Base-by-base conservation (phyloP, 2,888 invertebrate genomes). In the Ochropacha duplaris region DNA sequence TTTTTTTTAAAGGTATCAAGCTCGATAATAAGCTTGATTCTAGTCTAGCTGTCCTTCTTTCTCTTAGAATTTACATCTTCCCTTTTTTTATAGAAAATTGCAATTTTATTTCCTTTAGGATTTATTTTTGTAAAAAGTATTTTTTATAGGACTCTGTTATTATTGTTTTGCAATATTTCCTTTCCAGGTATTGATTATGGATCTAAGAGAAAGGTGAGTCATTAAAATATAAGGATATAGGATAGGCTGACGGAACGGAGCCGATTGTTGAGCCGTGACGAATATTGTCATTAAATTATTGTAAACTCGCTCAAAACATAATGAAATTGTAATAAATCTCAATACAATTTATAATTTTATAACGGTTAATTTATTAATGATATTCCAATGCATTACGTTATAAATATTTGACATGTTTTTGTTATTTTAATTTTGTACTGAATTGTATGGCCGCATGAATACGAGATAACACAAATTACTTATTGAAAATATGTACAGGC, bases 241-340 rank as follows among this genome's bases (percentile, higher is more conserved):
- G 59, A 63, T 51, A 44, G 39, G 54, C 22, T 22, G 54, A 63
- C 57, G 52, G 64, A 62, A 67, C 66, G 63, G 62, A 61, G 68
- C 66, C 65, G 64, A 63, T 67, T 65, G 66, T 64, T 62, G 68
- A 50, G 66, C 64, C 54, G 54, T 28, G 22, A 19, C 44, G 54
- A 51, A 49, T 44, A 51, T 36, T 51, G 26, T 55, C 51, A 54
- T 51, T 64, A 68, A 74, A 67, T 67, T 66, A 68, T 60, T 67
- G 68, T 72, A 70, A 72, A 66, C 71, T 80, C 84, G 87, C 87
- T 88, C 86, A 85, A 87, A 86, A 81, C 71, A 78, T 82, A 76
- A 71, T 62, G 59, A 66, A 63, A 62, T 56, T 59, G 59, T 62
- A 57, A 61, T 57, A 71, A 76, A 76, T 73, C 72, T 76, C 78